Conservation (phyloP, 2,113 vertebrate species). For the Salvelinus alpinus region DNA sequence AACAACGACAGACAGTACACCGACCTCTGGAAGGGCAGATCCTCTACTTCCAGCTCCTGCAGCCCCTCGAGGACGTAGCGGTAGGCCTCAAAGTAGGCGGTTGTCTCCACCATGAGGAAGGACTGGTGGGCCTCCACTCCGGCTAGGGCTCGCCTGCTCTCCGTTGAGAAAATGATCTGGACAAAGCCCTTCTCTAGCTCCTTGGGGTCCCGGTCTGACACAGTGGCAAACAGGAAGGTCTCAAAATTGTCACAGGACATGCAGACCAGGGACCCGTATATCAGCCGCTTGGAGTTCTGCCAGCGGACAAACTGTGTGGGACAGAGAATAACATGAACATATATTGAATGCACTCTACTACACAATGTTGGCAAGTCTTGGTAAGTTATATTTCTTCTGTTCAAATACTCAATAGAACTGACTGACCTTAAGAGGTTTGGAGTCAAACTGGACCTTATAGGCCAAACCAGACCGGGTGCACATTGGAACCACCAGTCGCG, state of each 20-base stretch:
- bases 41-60: constrained; percentile 77
- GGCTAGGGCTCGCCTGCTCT: constrained; percentile 77
- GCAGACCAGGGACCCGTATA: constrained; percentile 91
- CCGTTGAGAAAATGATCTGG: constrained; percentile 80
- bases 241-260: constrained; percentile 90
- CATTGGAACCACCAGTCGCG: constrained; percentile 73
- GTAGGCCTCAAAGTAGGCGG: constrained; percentile 94
- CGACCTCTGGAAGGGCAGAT: constrained; percentile 88
- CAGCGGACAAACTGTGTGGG: constrained; percentile 81
- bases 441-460: constrained; percentile 85
- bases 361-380: too few relatives aligned
- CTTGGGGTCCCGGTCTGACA: constrained; percentile 79
- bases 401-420: background rate
- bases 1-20: background rate
- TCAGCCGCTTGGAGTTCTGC: constrained; percentile 89
- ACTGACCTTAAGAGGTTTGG: constrained; percentile 74
- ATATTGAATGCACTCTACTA: background rate
- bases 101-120: constrained; percentile 94
- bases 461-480: constrained; percentile 81
- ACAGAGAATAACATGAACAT: background rate
- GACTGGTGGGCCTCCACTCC: constrained; percentile 71
- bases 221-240: constrained; percentile 88
- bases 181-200: constrained; percentile 76
- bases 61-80: constrained; percentile 88
- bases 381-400: background rate